phyloP scores from a whole-genome alignment of 2,113 vertebrate genomes.

The Dicrurus megarhynchus region DNA sequence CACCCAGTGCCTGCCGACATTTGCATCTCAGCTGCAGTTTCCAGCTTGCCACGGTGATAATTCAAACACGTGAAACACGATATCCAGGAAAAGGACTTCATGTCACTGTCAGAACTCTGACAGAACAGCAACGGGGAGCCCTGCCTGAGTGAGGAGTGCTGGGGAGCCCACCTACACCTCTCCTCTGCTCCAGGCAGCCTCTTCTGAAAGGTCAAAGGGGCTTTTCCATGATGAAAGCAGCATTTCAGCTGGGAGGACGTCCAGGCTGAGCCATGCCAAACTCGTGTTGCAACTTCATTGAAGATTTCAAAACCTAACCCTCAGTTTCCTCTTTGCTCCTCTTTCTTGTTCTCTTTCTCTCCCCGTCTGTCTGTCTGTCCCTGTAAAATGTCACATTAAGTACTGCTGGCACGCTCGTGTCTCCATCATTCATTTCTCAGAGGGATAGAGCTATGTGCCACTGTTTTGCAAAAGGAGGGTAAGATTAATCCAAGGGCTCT shows the following conservation, averaged over 20 bases:
- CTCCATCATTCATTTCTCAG: constrained; percentile 5
- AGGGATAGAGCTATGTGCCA: constrained; percentile 21
- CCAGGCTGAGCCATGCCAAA: constrained; percentile 13
- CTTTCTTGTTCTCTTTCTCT: constrained; percentile 33
- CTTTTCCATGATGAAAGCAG: constrained; percentile 22
- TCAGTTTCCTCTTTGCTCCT: constrained; percentile 51
- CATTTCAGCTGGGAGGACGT: constrained; percentile 12
- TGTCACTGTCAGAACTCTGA: not conserved
- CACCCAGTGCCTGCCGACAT: not conserved
- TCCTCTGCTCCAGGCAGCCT: not conserved
- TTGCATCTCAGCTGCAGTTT: not conserved
- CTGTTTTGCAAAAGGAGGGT: constrained; percentile 17
- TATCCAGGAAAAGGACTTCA: not conserved
- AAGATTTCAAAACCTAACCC: constrained; percentile 56
- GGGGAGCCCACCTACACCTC: not conserved
- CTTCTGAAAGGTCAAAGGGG: not conserved
- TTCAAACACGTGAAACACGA: not conserved
- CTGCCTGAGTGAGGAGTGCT: not conserved
- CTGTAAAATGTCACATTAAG: not conserved
- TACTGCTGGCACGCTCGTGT: not conserved
- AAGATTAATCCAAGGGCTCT: not conserved
- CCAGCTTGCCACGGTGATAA: not conserved
- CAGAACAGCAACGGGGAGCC: not conserved
- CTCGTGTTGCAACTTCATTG: constrained; percentile 33
- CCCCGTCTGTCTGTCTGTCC: not conserved